Base-by-base conservation (phyloP, 2,113 vertebrate genomes). In the Cyanocitta stelleri region DNA sequence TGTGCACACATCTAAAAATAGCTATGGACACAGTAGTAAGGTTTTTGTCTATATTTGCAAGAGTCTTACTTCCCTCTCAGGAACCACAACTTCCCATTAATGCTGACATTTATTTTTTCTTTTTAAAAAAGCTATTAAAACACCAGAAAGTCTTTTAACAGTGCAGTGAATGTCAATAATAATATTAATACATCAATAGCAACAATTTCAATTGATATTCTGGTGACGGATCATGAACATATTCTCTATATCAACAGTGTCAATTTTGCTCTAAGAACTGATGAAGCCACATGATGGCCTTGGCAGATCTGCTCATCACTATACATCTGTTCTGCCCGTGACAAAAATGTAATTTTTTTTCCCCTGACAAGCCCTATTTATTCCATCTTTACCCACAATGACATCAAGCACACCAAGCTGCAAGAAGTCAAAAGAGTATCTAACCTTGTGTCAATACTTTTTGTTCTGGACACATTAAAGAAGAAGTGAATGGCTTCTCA, bases 1-100 rank as follows among this genome's bases (percentile, higher is more conserved):
- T 90, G 87, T 56, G 82, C 90, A 86, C 78, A 77, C 59, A 87
- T 69, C 90, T 95, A 97, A 96, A 96, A 95, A 96, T 95, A 97
- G 81, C 91, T 59, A 77, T 24, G 68, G 83, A 93, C 92, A 90
- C 72, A 94, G 95, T 67, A 92, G 92, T 87, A 96, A 91, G 83
- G 81, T 93, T 95, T 94, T 94, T 82, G 68, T 77, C 96, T 95
- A 7, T 59, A 89, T 84, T 94, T 95, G 82, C 93, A 91, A 87
- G 77, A 43, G 79, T 17, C 59, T 90, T 58, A 83, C 67, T 93
- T 95, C 74, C 87, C 79, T 89, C 90, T 80, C 87, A 90, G 79
- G 85, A 91, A 78, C 64, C 22, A 87, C 73, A 83, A 67, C 78
- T 83, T 89, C 72, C 80, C 73, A 84, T 83, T 86, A 92, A 56